Conservation (phyloP, 2,888 invertebrate species). For the Tenthredo distinguenda region DNA sequence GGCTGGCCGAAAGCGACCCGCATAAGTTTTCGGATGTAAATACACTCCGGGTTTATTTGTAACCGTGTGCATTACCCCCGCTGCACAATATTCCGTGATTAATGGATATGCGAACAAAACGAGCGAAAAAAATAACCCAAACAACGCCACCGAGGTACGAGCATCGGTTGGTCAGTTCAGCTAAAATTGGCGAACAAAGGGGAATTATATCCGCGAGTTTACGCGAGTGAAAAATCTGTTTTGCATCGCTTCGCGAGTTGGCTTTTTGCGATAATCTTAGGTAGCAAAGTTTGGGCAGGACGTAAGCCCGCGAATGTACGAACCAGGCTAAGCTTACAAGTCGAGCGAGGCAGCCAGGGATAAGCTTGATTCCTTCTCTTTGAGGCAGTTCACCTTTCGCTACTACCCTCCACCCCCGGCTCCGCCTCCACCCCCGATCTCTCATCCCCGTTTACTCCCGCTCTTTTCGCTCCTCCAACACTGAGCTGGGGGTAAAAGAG, state of each 20-base stretch:
- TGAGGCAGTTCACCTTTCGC: constrained; percentile 37
- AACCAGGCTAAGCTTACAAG: constrained; percentile 61
- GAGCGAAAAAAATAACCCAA: too few relatives aligned
- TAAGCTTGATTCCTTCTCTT: constrained; percentile 47
- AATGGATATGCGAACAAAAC: background rate
- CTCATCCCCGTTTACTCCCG: constrained; percentile 54
- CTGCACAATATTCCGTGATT: background rate
- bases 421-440: constrained; percentile 48
- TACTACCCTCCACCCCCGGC: constrained; percentile 1
- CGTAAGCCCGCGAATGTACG: constrained; percentile 68
- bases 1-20: background rate
- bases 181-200: too few relatives aligned
- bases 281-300: constrained; percentile 14
- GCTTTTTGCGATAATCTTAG: background rate
- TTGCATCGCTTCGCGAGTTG: background rate
- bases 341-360: constrained; percentile 24
- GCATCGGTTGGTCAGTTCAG: too few relatives aligned
- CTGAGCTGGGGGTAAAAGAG: constrained; percentile 54
- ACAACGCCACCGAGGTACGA: too few relatives aligned
- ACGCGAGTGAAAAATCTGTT: background rate
- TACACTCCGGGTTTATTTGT: constrained; percentile 4
- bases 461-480: constrained; percentile 56
- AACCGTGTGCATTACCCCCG: background rate
- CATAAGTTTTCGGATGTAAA: background rate
- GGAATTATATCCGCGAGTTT: background rate